Base-by-base conservation (phyloP, 2,888 invertebrate species). In the Cantharis rustica region DNA sequence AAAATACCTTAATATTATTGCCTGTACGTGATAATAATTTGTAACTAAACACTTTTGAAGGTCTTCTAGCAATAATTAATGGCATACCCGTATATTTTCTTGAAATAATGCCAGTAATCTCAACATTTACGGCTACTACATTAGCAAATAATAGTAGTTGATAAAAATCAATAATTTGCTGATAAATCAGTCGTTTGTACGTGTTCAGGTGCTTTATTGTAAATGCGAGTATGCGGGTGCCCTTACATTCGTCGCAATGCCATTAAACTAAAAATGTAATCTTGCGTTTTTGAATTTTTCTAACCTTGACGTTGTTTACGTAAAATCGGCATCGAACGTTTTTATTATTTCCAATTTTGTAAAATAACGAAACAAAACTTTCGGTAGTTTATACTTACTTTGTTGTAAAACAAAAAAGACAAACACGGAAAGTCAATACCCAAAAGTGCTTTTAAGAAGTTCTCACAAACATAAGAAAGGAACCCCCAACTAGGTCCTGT, bases 371-470 rank as follows among this genome's bases (percentile, higher is more conserved):
- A 47, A 47, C 47, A 47, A 47, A 47, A 47, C 47, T 47, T 47
- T 47, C n/a, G 47, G n/a, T 47, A 47, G 47, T 47, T 47, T 47
- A n/a, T 47, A 47, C 47, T 47, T 47, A 47, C 47, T 47, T 47
- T 47, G 47, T 47, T 47, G 47, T 47, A 47, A 47, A 66, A 66
- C 20, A 66, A 17, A 66, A 20, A 66, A 66, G 17, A 20, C 23
- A 66, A 66, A 66, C 23, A 66, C 10, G 10, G 1, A 66, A 66
- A 13, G 64, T 66, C 64, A 66, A 66, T 16, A 66, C n/a, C 23
- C 17, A 23, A 66, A 66, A 66, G 13, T 66, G 17, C 76, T 76
- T 73, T 76, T 70, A 76, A 76, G 76, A 71, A 62, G 71, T 74
- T 77, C 77, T 69, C 77, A 74, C 70, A 47, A 73, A 69, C 61